phyloP scores from a whole-genome alignment of 2,797 vertebrate genomes.

The Takifugu ocellatus region DNA sequence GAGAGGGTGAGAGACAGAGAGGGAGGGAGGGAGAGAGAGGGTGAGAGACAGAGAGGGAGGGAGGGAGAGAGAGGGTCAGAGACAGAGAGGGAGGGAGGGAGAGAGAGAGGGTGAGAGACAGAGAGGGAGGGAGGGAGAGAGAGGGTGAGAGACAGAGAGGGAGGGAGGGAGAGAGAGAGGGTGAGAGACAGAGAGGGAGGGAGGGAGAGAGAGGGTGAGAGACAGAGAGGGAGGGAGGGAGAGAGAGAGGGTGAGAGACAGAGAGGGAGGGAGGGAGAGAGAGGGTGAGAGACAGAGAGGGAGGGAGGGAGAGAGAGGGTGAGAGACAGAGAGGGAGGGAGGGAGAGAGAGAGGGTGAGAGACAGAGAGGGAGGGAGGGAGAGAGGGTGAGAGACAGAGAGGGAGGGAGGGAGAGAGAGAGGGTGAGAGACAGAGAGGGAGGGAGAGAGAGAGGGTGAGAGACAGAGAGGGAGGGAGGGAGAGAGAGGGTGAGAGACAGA shows the following conservation, averaged over 20 bases:
- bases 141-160: no score
- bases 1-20: no score
- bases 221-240: no score
- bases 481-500: not conserved
- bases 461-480: no score
- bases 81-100: not conserved
- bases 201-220: no score
- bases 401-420: conserved; percentile 21
- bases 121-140: not conserved
- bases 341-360: conserved; percentile 57
- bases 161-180: no score
- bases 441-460: conserved; percentile 6
- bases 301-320: no score
- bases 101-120: no score
- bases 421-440: conserved; percentile 17
- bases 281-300: no score
- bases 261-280: no score
- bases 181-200: no score
- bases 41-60: conserved; percentile 15
- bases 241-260: no score
- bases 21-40: conserved; percentile 20
- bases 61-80: conserved; percentile 4
- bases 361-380: conserved; percentile 37
- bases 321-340: conserved; percentile 28
- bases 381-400: conserved; percentile 47